Base-by-base conservation (phyloP, 2,888 invertebrate species). In the Agrotis clavis region DNA sequence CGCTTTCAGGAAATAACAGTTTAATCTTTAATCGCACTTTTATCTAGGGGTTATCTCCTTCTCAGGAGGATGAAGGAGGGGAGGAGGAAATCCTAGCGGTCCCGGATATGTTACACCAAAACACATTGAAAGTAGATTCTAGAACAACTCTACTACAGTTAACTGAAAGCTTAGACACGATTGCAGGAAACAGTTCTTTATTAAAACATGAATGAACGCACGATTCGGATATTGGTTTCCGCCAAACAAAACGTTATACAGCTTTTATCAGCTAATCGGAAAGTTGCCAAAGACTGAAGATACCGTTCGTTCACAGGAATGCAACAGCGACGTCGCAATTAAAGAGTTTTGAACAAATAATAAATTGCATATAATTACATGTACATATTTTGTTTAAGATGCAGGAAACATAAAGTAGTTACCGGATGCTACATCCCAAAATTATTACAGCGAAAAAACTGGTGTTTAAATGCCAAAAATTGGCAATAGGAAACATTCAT, bases 401-500 rank as follows among this genome's bases (percentile, higher is more conserved):
- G 53, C 72, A 83, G 84, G 81, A 84, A 74, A 84, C 64, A 74
- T 77, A 71, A 76, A 69, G 16, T 45, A 19, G 35, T 54, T 67
- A 60, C 71, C 73, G 71, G 75, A 84, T 53, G 45, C 59, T 25
- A 30, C 53, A 76, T 81, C 75, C 71, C 59, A 81, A 75, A 69
- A 48, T 59, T 30, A 72, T 77, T 81, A 54, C 71, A 59, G 54
- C 61, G 53, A 68, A 25, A 79, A 35, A 77, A 81, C 73, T 67
- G 60, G 71, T 71, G 14, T 4, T 62, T 64, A 74, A 72, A 86
- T 84, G 71, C 30, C 67, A 81, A 78, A 86, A 59, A 67, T 64
- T 66, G 41, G 66, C 62, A 74, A 84, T 72, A 73, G 86, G 82
- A 84, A 78, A 69, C 70, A 67, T 64, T 77, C 2, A 72, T 56